Conservation (phyloP, 2,113 vertebrate genomes). For the Alosa alosa region DNA sequence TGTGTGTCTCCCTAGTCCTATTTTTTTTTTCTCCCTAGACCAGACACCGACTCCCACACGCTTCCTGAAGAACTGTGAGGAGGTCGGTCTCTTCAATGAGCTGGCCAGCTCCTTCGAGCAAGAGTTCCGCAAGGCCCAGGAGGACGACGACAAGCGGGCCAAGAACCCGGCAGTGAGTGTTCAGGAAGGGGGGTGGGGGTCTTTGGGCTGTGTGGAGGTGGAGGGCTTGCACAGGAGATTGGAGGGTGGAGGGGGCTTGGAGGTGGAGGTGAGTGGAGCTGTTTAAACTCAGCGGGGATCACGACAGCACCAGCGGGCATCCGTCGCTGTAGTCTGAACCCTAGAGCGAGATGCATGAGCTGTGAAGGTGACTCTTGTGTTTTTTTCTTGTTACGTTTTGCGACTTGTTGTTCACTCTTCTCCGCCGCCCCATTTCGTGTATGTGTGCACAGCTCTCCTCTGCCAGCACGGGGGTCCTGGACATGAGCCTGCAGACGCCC, state of each 20-base stretch:
- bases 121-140: conserved; percentile 89
- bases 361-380: neutral
- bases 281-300: neutral
- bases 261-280: neutral
- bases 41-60: conserved; percentile 97
- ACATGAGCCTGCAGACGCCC: conserved; percentile 87
- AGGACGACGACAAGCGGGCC: conserved; percentile 88
- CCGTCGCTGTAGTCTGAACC: neutral
- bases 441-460: neutral
- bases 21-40: conserved; percentile 69
- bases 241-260: neutral
- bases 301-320: neutral
- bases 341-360: neutral
- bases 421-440: neutral
- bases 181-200: neutral
- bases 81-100: conserved; percentile 96
- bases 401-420: neutral
- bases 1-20: neutral
- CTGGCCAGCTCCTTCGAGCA: conserved; percentile 92
- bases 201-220: conserved; percentile 30
- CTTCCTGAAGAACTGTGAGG: conserved; percentile 98
- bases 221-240: neutral
- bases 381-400: neutral
- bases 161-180: conserved; percentile 70
- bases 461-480: conserved; percentile 58